Percentiles rank a stretch among this genome's conserved stretches.
Evolutionary conservation across 2,113 vertebrate genomes (phyloP).

Genomic region (Hemichromis elongatus): DNA sequence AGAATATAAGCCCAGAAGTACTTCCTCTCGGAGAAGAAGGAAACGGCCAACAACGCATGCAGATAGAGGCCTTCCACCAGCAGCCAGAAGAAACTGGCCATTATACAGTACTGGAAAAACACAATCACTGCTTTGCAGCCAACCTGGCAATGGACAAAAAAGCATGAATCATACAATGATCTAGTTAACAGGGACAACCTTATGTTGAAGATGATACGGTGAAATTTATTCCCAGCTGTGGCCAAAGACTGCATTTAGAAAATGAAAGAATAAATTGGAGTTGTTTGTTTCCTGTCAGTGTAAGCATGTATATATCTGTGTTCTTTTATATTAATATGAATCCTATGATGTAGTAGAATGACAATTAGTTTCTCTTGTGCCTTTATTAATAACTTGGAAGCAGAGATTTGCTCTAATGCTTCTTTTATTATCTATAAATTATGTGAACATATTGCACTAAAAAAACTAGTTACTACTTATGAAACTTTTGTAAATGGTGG

Average conservation of each 20-base stretch:
- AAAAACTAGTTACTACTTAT: neutral
- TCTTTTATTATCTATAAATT: neutral
- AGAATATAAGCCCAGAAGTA: conserved; percentile 98
- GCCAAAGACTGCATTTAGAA: neutral
- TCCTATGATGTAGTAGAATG: neutral
- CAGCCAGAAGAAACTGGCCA: conserved; percentile 98
- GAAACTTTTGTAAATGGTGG: neutral
- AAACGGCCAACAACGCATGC: conserved; percentile 87
- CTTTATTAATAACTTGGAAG: neutral
- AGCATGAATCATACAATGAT: neutral
- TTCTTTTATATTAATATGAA: neutral
- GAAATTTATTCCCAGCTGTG: neutral
- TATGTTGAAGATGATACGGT: neutral
- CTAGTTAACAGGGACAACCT: neutral
- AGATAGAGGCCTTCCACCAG: conserved; percentile 94
- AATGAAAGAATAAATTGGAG: neutral
- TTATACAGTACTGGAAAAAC: conserved; percentile 95
- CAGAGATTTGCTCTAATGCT: neutral
- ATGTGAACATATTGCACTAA: neutral
- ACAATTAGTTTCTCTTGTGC: neutral
- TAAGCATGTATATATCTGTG: neutral
- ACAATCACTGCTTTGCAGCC: conserved; percentile 90
- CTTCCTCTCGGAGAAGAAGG: conserved; percentile 95
- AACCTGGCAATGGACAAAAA: conserved; percentile 67
- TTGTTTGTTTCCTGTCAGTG: neutral